Percentiles rank a stretch among this genome's conserved stretches.
Conservation (phyloP, 2,113 vertebrate genomes). For the Carassius carassius region DNA sequence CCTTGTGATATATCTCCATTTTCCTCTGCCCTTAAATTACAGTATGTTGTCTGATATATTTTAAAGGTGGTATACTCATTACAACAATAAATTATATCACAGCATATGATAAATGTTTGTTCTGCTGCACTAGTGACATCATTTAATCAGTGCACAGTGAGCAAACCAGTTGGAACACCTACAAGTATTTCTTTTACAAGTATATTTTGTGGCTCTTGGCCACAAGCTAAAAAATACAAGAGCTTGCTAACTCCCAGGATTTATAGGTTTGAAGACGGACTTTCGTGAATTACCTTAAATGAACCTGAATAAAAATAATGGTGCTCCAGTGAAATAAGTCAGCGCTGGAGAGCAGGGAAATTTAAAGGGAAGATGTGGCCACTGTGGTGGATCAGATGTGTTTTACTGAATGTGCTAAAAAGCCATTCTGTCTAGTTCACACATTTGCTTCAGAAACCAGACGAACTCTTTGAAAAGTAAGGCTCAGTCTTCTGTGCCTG, state of each 20-base stretch:
- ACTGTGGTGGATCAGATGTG: background rate
- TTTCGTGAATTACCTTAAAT: background rate
- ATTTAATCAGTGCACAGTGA: background rate
- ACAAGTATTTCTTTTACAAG: no score
- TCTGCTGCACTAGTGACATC: background rate
- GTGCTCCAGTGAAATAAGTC: conserved; percentile 14
- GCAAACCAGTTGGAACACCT: background rate
- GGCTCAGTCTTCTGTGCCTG: conserved; percentile 18
- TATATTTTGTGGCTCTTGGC: no score
- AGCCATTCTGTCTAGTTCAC: conserved; percentile 15
- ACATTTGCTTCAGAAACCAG: conserved; percentile 15
- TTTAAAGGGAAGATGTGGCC: background rate
- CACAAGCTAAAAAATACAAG: background rate
- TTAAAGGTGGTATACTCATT: background rate
- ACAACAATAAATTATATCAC: background rate
- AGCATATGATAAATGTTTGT: background rate
- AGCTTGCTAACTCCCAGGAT: background rate
- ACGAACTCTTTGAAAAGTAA: conserved; percentile 11
- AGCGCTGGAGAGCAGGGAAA: background rate
- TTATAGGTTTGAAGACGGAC: background rate
- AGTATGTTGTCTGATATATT: background rate
- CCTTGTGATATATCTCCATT: background rate
- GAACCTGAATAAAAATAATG: conserved; percentile 17
- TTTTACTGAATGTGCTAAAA: conserved; percentile 32
- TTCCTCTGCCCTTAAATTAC: background rate